phyloP scores from a whole-genome alignment of 2,888 invertebrate species.

The Synanthedon tipuliformis region DNA sequence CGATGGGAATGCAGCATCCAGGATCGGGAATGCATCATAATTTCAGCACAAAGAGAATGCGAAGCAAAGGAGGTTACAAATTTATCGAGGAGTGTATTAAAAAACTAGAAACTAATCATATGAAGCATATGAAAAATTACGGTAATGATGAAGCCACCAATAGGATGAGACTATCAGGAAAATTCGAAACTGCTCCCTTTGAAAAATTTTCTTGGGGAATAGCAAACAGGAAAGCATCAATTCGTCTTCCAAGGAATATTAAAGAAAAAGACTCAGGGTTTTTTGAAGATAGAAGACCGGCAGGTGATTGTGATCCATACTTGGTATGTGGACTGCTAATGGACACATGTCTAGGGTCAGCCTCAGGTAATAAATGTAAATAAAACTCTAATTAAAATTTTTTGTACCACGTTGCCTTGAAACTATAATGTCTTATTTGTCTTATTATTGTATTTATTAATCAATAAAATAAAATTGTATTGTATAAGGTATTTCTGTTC shows the following conservation, averaged over 20 bases:
- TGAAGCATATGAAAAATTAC: slow-evolving; percentile 91
- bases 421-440: too few relatives aligned
- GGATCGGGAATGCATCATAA: slow-evolving; percentile 91
- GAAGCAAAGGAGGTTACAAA: slow-evolving; percentile 78
- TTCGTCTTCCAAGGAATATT: slow-evolving; percentile 90
- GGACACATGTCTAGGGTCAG: slow-evolving; percentile 42
- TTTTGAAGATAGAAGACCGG: slow-evolving; percentile 92
- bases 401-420: too few relatives aligned
- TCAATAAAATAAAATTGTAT: too few relatives aligned
- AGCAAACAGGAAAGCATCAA: slow-evolving; percentile 91
- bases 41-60: slow-evolving; percentile 89
- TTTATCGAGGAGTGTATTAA: slow-evolving; percentile 92
- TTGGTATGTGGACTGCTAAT: slow-evolving; percentile 62
- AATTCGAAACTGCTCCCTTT: slow-evolving; percentile 94
- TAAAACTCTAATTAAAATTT: not conserved
- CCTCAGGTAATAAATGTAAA: slow-evolving; percentile 6
- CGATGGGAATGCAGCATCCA: slow-evolving; percentile 85
- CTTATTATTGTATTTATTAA: too few relatives aligned
- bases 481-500: too few relatives aligned
- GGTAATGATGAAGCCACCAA: slow-evolving; percentile 94
- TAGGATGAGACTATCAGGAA: slow-evolving; percentile 91
- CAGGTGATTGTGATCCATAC: slow-evolving; percentile 92
- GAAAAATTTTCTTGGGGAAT: slow-evolving; percentile 91
- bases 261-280: slow-evolving; percentile 92
- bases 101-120: slow-evolving; percentile 87